phyloP scores from a whole-genome alignment of 2,113 vertebrate genomes.

The Stegostoma tigrinum region DNA sequence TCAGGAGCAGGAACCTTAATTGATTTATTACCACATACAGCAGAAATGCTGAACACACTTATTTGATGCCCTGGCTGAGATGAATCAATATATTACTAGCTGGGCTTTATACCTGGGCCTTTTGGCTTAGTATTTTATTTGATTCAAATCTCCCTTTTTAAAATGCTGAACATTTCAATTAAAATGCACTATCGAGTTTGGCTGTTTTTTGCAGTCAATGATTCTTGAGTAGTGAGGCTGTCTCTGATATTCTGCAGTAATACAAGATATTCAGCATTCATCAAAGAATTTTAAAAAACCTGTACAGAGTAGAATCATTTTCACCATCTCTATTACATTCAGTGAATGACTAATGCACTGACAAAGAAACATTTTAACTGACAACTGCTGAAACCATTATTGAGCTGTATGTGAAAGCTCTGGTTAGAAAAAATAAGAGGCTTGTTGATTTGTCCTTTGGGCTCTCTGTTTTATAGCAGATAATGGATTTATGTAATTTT shows the following conservation, averaged over 20 bases:
- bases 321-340: neutral
- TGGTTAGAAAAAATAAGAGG: neutral
- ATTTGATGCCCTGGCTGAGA: neutral
- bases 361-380: neutral
- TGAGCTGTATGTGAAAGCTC: neutral
- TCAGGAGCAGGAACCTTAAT: no score
- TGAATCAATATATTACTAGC: neutral
- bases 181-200: neutral
- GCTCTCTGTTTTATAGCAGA: neutral
- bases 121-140: neutral
- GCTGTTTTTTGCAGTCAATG: neutral
- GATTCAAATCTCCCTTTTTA: neutral
- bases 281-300: neutral
- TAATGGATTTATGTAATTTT: constrained; percentile 5
- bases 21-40: no score
- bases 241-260: neutral
- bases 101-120: neutral
- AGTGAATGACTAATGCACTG: neutral
- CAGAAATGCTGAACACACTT: neutral
- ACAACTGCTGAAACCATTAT: neutral
- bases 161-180: neutral
- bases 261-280: neutral
- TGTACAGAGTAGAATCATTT: neutral
- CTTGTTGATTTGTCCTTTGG: neutral
- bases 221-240: neutral